phyloP scores from a whole-genome alignment of 2,113 vertebrate species.

The Malurus cyaneus region DNA sequence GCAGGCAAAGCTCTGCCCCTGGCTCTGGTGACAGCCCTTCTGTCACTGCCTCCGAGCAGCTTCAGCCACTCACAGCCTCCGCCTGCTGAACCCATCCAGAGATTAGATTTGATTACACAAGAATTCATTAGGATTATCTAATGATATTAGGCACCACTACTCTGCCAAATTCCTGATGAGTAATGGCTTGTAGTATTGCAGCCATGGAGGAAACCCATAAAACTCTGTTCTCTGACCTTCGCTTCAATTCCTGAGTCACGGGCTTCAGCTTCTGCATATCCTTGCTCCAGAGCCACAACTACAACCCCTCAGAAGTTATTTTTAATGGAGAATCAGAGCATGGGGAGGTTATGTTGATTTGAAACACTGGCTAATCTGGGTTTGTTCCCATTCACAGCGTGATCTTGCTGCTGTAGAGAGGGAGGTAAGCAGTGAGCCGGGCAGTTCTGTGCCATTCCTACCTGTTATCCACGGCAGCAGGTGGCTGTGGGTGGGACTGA shows the following conservation, averaged over 20 bases:
- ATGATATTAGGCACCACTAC: constrained; percentile 19
- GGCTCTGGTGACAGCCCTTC: not conserved
- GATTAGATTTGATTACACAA: constrained; percentile 32
- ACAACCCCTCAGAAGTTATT: not conserved
- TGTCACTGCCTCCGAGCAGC: not conserved
- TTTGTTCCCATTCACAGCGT: accelerated
- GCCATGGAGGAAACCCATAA: not conserved
- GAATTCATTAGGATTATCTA: constrained; percentile 58
- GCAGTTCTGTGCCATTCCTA: not conserved
- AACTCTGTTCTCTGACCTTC: not conserved
- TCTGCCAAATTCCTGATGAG: constrained; percentile 36
- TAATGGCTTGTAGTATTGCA: constrained; percentile 6
- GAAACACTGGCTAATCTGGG: accelerated
- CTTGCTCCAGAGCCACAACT: not conserved
- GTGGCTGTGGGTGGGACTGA: not conserved
- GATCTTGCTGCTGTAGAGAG: not conserved
- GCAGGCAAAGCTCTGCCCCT: not conserved
- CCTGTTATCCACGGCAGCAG: not conserved
- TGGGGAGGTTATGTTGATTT: accelerated
- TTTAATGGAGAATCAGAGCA: not conserved
- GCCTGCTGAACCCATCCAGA: not conserved
- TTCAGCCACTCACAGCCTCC: not conserved
- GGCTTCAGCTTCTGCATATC: not conserved
- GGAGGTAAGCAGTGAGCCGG: accelerated
- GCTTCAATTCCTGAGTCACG: not conserved